Conservation (phyloP, 2,888 invertebrate species). For the Erannis defoliaria region DNA sequence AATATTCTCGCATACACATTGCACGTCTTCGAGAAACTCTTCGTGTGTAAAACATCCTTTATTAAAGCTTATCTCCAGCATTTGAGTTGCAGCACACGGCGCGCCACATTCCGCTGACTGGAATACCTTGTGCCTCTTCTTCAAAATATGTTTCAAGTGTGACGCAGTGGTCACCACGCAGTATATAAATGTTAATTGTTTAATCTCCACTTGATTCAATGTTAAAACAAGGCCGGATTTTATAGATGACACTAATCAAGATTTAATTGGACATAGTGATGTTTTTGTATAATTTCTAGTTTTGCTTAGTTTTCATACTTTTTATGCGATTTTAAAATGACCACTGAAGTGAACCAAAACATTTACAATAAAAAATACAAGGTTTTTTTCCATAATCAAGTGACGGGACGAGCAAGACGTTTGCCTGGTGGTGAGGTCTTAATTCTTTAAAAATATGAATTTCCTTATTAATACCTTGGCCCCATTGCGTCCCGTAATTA, state of each 20-base stretch:
- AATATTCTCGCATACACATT: too few species aligned
- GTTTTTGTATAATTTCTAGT: conserved; percentile 1
- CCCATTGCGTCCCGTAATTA: too few species aligned
- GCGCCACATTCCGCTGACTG: conserved; percentile 57
- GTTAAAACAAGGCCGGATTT: conserved; percentile 45
- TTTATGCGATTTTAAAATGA: too few species aligned
- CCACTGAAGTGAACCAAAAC: too few species aligned
- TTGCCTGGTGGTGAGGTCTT: too few species aligned
- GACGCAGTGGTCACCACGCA: conserved; percentile 15
- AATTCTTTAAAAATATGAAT: too few species aligned
- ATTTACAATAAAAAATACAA: too few species aligned
- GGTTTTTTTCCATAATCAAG: too few species aligned
- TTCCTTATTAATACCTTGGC: too few species aligned
- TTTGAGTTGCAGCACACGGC: conserved; percentile 33
- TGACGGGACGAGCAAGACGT: too few species aligned
- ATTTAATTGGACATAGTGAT: conserved; percentile 14
- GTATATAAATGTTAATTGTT: conserved; percentile 41
- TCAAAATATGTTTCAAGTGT: conserved; percentile 54
- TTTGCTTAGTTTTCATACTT: too few species aligned
- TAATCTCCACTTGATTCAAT: conserved; percentile 46
- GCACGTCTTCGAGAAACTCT: too few species aligned
- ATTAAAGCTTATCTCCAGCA: conserved; percentile 7
- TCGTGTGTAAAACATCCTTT: not conserved
- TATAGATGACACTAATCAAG: conserved; percentile 23
- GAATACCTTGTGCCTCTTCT: conserved; percentile 70